Conservation (phyloP, 2,113 vertebrate genomes). For the Boleophthalmus pectinirostris region DNA sequence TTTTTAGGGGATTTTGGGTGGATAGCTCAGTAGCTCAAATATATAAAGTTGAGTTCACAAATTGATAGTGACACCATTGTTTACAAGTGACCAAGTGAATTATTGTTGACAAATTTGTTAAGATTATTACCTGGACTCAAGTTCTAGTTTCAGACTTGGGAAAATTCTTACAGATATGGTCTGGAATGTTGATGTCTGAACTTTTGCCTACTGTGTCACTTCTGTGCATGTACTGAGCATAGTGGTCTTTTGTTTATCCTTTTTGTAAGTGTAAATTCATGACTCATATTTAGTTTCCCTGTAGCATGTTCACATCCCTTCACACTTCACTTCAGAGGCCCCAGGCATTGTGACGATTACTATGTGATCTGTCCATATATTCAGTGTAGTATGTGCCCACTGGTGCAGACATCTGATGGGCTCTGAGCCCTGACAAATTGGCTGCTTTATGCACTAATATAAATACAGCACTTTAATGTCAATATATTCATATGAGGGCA, state of each 20-base stretch:
- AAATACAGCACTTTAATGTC: constrained; percentile 46
- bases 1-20: too few species aligned
- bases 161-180: too few species aligned
- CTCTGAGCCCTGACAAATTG: constrained; percentile 38
- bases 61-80: too few species aligned
- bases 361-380: background rate
- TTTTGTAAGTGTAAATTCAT: background rate
- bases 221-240: too few species aligned
- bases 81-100: too few species aligned
- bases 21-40: too few species aligned
- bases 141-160: too few species aligned
- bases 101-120: too few species aligned
- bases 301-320: background rate
- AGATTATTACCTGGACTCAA: too few species aligned
- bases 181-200: too few species aligned
- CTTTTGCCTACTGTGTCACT: too few species aligned
- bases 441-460: constrained; percentile 31
- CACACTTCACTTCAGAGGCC: background rate
- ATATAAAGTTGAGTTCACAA: too few species aligned
- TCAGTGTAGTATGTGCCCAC: constrained; percentile 10
- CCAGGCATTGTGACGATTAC: background rate
- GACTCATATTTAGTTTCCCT: background rate
- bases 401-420: constrained; percentile 22
- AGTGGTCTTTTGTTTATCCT: background rate
- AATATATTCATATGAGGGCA: constrained; percentile 43